Conservation (phyloP, 2,797 vertebrate genomes). For the Alca torda region DNA sequence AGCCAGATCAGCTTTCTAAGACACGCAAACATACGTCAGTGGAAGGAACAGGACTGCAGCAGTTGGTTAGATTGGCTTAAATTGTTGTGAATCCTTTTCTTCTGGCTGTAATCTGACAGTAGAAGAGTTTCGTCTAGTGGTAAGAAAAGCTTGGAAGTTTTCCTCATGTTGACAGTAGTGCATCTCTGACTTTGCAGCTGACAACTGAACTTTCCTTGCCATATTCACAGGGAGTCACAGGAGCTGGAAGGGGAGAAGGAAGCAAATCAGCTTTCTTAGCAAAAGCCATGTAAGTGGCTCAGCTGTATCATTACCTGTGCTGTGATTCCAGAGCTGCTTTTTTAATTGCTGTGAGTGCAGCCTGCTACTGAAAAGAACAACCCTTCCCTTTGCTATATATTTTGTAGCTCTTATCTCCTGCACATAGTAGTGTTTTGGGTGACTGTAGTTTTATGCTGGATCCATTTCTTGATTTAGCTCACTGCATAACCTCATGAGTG, state of each 20-base stretch:
- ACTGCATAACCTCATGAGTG: neutral
- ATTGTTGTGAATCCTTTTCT: neutral
- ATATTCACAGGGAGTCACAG: neutral
- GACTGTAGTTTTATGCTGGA: neutral
- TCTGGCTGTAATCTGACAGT: neutral
- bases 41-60: neutral
- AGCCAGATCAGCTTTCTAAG: neutral
- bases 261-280: neutral
- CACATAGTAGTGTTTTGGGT: accelerated
- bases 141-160: neutral
- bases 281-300: neutral
- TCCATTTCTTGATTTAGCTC: neutral
- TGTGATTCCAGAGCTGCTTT: neutral
- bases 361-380: neutral
- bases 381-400: neutral
- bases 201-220: neutral
- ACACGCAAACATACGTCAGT: neutral
- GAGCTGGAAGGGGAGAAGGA: neutral
- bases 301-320: neutral
- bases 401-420: neutral
- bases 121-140: neutral
- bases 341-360: neutral
- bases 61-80: neutral
- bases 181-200: neutral
- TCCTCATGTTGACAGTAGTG: neutral